Evolutionary conservation across 1,140 invertebrate genomes (phyloP).

Genomic region (Atta colombica): DNA sequence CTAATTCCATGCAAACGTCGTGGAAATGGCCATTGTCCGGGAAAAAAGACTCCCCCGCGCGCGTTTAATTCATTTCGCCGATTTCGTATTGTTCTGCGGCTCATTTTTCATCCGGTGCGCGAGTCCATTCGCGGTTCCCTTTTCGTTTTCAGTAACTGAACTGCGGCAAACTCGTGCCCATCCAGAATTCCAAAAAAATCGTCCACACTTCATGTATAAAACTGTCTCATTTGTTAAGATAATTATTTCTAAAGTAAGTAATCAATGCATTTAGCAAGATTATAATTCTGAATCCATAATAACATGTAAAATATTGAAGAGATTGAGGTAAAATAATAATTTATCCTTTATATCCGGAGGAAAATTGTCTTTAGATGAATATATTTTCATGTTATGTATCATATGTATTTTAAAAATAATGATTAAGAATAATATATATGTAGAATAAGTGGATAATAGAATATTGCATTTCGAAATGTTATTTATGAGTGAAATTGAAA

Average conservation of each 20-base stretch:
- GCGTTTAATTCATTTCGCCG: conserved; percentile 63
- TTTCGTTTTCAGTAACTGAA: conserved; percentile 58
- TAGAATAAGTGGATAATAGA: background rate
- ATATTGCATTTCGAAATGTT: background rate
- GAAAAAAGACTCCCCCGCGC: conserved; percentile 39
- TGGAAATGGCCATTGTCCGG: conserved; percentile 55
- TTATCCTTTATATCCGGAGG: background rate
- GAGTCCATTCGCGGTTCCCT: conserved; percentile 46
- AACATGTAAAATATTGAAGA: background rate
- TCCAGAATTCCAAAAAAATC: conserved; percentile 40
- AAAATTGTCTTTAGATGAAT: background rate
- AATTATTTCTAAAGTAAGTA: conserved; percentile 7
- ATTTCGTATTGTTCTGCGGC: conserved; percentile 50
- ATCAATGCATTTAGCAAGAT: background rate
- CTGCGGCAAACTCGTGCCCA: conserved; percentile 57
- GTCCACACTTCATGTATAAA: conserved; percentile 25
- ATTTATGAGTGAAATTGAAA: background rate
- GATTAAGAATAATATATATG: background rate
- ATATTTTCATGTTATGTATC: background rate
- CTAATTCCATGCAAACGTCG: conserved; percentile 53
- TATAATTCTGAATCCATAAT: background rate
- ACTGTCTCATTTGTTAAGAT: background rate
- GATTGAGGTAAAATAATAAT: conserved; percentile 11
- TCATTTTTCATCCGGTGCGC: conserved; percentile 52
- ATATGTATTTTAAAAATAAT: background rate